phyloP scores from a whole-genome alignment of 2,113 vertebrate species.

The Cynocephalus volans region DNA sequence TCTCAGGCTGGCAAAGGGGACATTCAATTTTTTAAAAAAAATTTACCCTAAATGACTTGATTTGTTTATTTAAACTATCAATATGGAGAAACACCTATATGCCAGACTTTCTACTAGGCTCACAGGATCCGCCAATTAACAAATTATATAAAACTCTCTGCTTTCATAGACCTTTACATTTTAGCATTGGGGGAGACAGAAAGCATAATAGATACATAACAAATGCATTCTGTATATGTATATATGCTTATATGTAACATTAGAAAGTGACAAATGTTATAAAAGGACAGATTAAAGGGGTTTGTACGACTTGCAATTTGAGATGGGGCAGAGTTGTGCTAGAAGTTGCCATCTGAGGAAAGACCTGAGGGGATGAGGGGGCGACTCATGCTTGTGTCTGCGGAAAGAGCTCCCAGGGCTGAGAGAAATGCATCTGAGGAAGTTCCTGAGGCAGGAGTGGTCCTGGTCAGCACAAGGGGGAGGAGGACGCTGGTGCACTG shows the following conservation, averaged over 20 bases:
- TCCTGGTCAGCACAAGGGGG: neutral
- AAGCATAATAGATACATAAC: neutral
- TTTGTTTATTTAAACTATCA: slow-evolving; percentile 21
- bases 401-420: neutral
- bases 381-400: neutral
- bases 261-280: neutral
- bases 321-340: neutral
- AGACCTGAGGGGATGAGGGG: neutral
- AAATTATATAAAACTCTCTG: neutral
- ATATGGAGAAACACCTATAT: neutral
- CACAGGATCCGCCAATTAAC: neutral
- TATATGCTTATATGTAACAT: neutral
- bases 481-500: neutral
- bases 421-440: neutral
- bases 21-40: neutral
- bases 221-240: neutral
- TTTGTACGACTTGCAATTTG: neutral
- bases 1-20: neutral
- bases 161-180: neutral
- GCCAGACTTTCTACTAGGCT: neutral
- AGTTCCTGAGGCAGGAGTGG: neutral
- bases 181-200: neutral
- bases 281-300: neutral
- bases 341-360: neutral
- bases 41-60: neutral